A percentile compares a stretch with the other conserved stretches of the same genome.
These are phyloP conservation scores for Listrodromus nycthemerus DNA, from an alignment of 2,888 invertebrate genomes.

Conservation along the genomic window DNA sequence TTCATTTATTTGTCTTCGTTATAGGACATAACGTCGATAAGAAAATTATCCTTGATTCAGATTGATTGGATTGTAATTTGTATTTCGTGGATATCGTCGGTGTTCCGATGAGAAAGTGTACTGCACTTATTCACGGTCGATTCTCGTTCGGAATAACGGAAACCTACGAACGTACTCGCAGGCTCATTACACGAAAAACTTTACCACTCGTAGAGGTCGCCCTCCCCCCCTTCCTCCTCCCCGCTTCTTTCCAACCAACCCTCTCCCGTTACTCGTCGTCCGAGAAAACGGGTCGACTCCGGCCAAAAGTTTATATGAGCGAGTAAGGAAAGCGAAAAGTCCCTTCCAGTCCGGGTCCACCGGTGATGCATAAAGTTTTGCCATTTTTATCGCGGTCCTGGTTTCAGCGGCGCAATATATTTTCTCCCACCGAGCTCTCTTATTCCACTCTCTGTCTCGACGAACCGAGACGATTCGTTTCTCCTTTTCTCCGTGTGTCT, in stretches of 20 bases:
- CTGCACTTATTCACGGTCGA: not conserved
- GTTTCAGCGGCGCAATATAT: constrained; percentile 62
- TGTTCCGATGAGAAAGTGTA: constrained; percentile 36
- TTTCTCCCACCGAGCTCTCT: constrained; percentile 20
- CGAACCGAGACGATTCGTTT: constrained; percentile 30
- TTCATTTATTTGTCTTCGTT: too few species aligned
- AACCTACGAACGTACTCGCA: constrained; percentile 59
- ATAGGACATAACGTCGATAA: too few species aligned
- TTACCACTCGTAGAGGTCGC: constrained; percentile 58
- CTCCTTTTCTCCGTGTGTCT: not conserved
- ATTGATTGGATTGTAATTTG: not conserved
- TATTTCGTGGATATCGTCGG: constrained; percentile 40
- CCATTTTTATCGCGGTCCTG: constrained; percentile 67
- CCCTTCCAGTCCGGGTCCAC: constrained; percentile 37
- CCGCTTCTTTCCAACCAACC: not conserved
- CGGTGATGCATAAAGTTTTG: constrained; percentile 70
- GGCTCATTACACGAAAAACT: constrained; percentile 70
- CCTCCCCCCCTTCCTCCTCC: constrained; percentile 4
- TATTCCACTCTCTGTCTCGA: constrained; percentile 14
- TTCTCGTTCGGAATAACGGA: constrained; percentile 41
- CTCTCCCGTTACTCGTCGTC: constrained; percentile 35
- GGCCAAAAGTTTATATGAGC: constrained; percentile 61
- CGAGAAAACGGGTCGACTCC: constrained; percentile 50
- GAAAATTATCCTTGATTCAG: not conserved
- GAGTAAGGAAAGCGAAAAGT: constrained; percentile 45